These are phyloP conservation scores for Clavelina lepadiformis DNA, from an alignment of 23 tunicate species.

Conservation along the genomic window DNA sequence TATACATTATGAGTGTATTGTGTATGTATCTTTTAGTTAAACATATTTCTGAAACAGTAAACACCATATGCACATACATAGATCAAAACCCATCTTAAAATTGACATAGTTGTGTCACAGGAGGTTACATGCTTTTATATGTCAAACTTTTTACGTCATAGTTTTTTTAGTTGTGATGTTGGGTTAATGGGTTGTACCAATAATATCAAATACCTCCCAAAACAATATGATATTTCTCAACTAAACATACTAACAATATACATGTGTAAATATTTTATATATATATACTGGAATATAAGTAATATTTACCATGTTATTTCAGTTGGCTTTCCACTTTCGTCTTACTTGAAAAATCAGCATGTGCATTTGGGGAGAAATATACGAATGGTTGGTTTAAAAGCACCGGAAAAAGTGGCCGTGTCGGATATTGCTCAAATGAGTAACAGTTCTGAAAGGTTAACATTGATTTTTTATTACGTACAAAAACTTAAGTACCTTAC, in stretches of 20 bases:
- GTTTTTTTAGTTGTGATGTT: no score
- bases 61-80: no score
- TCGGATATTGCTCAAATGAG: background rate
- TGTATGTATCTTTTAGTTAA: no score
- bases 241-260: background rate
- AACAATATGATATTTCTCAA: background rate
- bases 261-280: background rate
- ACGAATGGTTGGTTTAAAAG: constrained; percentile 64
- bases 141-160: no score
- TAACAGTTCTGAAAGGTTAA: constrained; percentile 47
- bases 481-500: background rate
- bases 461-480: background rate
- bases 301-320: constrained; percentile 2
- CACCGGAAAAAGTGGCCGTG: constrained; percentile 30
- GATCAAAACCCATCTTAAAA: no score
- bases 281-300: background rate
- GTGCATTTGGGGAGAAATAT: constrained; percentile 60
- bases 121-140: no score
- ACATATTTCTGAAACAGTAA: no score
- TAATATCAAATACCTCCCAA: no score
- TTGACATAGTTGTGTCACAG: no score
- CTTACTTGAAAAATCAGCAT: constrained; percentile 6
- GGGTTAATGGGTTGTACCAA: no score
- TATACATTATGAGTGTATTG: no score
- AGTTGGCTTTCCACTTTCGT: constrained; percentile 62